Percentiles rank a stretch among this genome's conserved stretches.
These are phyloP conservation scores for Charadrius vociferus DNA, from an alignment of 2,113 vertebrate species.

Conservation along the genomic window DNA sequence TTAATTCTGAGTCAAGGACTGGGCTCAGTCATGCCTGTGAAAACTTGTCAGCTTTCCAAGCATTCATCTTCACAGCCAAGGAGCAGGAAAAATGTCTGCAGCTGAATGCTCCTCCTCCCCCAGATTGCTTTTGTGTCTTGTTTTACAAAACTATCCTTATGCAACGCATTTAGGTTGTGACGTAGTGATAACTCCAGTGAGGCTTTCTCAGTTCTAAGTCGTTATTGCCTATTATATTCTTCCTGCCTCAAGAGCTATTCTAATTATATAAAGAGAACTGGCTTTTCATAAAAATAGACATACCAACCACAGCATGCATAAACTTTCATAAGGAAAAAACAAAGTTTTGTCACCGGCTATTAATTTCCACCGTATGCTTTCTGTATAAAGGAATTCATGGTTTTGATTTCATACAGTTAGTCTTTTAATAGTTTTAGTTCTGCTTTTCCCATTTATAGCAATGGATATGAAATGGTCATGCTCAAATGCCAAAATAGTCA, in stretches of 20 bases:
- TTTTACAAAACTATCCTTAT: slow-evolving; percentile 9
- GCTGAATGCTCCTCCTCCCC: background rate
- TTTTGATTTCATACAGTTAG: background rate
- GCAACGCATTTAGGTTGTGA: background rate
- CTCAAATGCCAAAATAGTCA: background rate
- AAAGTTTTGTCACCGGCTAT: slow-evolving; percentile 14
- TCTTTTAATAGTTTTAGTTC: background rate
- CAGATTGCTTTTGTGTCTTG: slow-evolving; percentile 11
- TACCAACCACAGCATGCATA: slow-evolving; percentile 23
- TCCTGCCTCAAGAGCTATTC: slow-evolving; percentile 43
- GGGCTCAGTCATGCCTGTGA: slow-evolving; percentile 39
- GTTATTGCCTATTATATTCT: slow-evolving; percentile 47
- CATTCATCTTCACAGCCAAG: slow-evolving; percentile 24
- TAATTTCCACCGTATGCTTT: background rate
- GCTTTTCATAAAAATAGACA: slow-evolving; percentile 41
- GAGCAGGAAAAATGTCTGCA: background rate
- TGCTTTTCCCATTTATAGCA: background rate
- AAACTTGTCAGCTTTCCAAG: slow-evolving; percentile 45
- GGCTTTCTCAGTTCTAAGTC: slow-evolving; percentile 28
- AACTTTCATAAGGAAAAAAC: background rate
- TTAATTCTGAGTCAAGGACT: slow-evolving; percentile 37
- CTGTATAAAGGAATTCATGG: background rate
- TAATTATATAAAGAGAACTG: slow-evolving; percentile 39
- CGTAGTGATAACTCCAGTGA: background rate
- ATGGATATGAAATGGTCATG: background rate